These are phyloP conservation scores for Cyrtorhinus lividipennis DNA, from an alignment of 1,140 invertebrate species.

Conservation along the genomic window DNA sequence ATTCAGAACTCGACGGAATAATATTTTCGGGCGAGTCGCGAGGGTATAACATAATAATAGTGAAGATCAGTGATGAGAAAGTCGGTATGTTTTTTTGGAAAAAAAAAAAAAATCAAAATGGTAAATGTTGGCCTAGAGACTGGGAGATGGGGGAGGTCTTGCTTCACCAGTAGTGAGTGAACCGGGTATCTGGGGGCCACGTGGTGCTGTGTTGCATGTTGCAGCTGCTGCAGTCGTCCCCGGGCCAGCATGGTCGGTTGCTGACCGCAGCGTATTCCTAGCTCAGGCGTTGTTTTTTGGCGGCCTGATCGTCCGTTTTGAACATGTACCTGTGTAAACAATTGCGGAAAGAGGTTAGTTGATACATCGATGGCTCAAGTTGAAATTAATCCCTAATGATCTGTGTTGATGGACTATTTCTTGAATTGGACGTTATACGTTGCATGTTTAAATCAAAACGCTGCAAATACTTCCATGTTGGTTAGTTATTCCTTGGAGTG, in stretches of 20 bases:
- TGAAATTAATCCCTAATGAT: no score
- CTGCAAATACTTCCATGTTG: no score
- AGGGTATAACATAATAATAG: background rate
- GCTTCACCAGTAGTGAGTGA: constrained; percentile 19
- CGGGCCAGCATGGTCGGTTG: constrained; percentile 13
- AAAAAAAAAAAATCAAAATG: background rate
- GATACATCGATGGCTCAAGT: no score
- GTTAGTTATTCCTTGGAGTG: no score
- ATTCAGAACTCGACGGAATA: background rate
- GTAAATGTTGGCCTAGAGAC: background rate
- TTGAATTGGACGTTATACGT: no score
- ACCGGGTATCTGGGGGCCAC: constrained; percentile 18
- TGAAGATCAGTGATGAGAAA: background rate
- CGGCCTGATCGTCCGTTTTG: constrained; percentile 29
- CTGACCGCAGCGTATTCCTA: constrained; percentile 33
- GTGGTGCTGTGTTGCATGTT: constrained; percentile 17
- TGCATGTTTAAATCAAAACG: no score
- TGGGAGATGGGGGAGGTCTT: background rate
- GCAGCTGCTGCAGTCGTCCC: constrained; percentile 17
- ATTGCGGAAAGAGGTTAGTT: no score
- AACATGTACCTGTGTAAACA: constrained; percentile 25
- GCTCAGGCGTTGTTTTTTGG: constrained; percentile 44
- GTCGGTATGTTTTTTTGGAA: background rate
- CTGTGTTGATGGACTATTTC: no score
- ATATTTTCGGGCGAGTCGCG: no score